phyloP scores from a whole-genome alignment of 2,113 vertebrate species.

The Muscicapa adusta region DNA sequence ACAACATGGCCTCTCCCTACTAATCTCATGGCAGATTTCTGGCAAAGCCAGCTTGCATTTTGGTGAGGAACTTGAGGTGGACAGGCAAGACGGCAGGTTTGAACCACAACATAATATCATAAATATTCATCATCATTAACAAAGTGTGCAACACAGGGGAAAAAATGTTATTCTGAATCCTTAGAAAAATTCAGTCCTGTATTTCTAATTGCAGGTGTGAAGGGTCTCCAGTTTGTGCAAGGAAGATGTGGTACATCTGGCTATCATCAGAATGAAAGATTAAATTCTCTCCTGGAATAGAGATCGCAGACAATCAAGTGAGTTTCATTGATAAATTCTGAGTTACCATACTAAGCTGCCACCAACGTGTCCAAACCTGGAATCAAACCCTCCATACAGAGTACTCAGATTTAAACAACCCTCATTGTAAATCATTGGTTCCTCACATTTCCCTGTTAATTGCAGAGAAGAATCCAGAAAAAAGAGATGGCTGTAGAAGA shows the following conservation, averaged over 20 bases:
- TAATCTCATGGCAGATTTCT: rapidly evolving
- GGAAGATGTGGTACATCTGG: background rate
- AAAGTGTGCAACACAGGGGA: background rate
- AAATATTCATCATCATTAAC: background rate
- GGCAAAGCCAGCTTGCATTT: rapidly evolving
- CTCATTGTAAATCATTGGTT: background rate
- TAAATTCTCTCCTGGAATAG: background rate
- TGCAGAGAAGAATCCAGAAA: background rate
- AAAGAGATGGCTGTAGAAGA: background rate
- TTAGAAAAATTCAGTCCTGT: background rate
- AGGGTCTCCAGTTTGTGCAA: background rate
- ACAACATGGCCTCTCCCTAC: rapidly evolving
- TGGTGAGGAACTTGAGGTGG: background rate
- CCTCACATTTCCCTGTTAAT: background rate
- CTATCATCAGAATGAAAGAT: background rate
- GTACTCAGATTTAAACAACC: background rate
- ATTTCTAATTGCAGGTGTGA: background rate
- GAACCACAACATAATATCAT: background rate
- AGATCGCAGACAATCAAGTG: background rate
- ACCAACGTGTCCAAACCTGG: background rate
- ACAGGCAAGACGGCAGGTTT: background rate
- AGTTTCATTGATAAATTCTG: background rate
- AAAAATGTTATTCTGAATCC: background rate
- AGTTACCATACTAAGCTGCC: background rate
- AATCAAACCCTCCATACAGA: background rate